These are phyloP conservation scores for Cryptocheilus praepositus DNA, from an alignment of 2,888 invertebrate species.

Conservation along the genomic window DNA sequence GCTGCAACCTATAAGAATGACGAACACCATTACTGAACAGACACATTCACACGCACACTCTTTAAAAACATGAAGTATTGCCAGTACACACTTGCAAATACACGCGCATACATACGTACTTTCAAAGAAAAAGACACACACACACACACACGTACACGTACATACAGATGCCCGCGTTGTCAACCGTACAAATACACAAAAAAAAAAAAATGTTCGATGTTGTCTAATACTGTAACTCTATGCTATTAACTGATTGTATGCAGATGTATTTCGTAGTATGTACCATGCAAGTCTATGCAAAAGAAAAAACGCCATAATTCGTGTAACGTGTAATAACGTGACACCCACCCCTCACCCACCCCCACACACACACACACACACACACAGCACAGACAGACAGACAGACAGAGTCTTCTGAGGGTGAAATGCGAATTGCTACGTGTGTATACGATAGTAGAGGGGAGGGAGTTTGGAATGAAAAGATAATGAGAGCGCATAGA, in stretches of 20 bases:
- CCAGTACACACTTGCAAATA: slow-evolving; percentile 26
- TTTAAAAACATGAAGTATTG: slow-evolving; percentile 20
- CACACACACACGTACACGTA: slow-evolving; percentile 24
- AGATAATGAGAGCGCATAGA: neutral
- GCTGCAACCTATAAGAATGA: neutral
- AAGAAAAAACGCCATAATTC: slow-evolving; percentile 45
- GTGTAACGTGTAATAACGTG: slow-evolving; percentile 36
- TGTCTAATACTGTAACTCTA: slow-evolving; percentile 70
- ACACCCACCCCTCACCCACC: too few relatives aligned
- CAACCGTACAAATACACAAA: slow-evolving; percentile 44
- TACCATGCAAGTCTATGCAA: slow-evolving; percentile 46
- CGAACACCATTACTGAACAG: slow-evolving; percentile 18
- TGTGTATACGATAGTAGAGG: neutral
- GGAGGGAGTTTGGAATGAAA: neutral
- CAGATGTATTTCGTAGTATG: slow-evolving; percentile 67
- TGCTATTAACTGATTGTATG: slow-evolving; percentile 68
- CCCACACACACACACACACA: neutral
- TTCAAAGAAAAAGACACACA: slow-evolving; percentile 20
- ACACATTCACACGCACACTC: slow-evolving; percentile 18
- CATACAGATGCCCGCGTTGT: slow-evolving; percentile 39
- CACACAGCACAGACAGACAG: too few relatives aligned
- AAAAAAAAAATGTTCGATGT: slow-evolving; percentile 73
- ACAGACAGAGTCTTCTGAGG: too few relatives aligned
- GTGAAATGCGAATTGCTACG: neutral
- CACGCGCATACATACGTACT: neutral